Conservation (phyloP, 2,888 invertebrate species). For the Griposia aprilina region DNA sequence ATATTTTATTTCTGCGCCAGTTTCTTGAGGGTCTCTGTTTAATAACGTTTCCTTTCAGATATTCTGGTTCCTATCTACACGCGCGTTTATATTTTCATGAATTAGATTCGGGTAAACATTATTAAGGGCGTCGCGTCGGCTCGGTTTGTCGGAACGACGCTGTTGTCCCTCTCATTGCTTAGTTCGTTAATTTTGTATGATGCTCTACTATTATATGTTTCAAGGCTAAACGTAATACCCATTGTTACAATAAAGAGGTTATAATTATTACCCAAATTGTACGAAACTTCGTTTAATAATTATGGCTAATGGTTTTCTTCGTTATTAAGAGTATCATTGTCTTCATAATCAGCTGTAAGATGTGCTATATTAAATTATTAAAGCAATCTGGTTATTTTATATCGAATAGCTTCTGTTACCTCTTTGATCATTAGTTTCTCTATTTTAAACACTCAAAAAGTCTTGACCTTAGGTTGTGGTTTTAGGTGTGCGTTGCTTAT, state of each 20-base stretch:
- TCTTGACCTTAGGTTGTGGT: no score
- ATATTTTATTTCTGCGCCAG: conserved; percentile 26
- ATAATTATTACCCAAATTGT: conserved; percentile 19
- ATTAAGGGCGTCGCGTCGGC: conserved; percentile 31
- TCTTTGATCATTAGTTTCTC: background rate
- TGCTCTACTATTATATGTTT: conserved; percentile 25
- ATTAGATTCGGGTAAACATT: conserved; percentile 48
- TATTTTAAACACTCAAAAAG: background rate
- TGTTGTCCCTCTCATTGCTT: conserved; percentile 52
- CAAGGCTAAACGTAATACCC: conserved; percentile 45
- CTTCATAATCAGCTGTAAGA: background rate
- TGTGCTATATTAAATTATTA: background rate
- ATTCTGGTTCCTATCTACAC: conserved; percentile 40
- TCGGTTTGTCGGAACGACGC: conserved; percentile 35
- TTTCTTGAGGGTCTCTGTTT: conserved; percentile 7
- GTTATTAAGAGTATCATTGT: background rate
- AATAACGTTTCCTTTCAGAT: conserved; percentile 29
- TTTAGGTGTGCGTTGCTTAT: background rate
- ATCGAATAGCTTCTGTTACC: background rate
- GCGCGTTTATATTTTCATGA: conserved; percentile 54
- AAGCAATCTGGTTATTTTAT: background rate
- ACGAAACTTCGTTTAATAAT: conserved; percentile 3
- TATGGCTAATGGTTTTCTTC: background rate
- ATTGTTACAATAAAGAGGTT: conserved; percentile 10
- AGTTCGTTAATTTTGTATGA: conserved; percentile 54